A percentile compares a stretch with the other conserved stretches of the same genome.
These are phyloP conservation scores for Hypocryptadius cinnamomeus DNA, from an alignment of 2,113 vertebrate genomes.

Conservation along the genomic window DNA sequence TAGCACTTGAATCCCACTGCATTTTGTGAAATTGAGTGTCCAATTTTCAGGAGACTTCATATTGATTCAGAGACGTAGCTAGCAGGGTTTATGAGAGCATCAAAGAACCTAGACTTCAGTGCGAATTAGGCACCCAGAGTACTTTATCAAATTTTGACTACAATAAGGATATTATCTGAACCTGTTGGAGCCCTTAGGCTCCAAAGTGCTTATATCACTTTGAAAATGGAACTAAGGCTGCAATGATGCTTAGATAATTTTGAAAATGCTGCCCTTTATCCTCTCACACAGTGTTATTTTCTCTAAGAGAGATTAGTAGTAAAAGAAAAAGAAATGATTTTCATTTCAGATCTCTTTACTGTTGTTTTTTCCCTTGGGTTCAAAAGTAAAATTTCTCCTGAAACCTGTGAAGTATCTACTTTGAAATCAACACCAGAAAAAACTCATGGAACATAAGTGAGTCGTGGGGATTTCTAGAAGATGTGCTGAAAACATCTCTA, in stretches of 20 bases:
- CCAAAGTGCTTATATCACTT: neutral
- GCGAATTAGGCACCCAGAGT: neutral
- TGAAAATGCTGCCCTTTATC: conserved; percentile 21
- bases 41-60: neutral
- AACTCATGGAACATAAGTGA: fast-evolving
- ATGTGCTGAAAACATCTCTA: neutral
- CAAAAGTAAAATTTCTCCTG: neutral
- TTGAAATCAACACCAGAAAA: neutral
- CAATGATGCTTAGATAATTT: neutral
- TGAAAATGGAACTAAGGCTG: conserved; percentile 29
- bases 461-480: neutral
- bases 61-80: neutral
- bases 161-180: conserved; percentile 19
- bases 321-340: neutral
- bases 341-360: neutral
- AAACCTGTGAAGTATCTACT: neutral
- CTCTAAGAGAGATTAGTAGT: neutral
- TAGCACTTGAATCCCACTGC: neutral
- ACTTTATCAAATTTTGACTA: conserved; percentile 3
- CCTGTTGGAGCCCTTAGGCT: neutral
- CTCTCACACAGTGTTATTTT: neutral
- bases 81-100: neutral
- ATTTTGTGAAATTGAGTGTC: neutral
- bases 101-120: neutral
- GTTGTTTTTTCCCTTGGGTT: neutral